Conservation (phyloP, 2,888 invertebrate genomes). For the Pogonocherus hispidulus region DNA sequence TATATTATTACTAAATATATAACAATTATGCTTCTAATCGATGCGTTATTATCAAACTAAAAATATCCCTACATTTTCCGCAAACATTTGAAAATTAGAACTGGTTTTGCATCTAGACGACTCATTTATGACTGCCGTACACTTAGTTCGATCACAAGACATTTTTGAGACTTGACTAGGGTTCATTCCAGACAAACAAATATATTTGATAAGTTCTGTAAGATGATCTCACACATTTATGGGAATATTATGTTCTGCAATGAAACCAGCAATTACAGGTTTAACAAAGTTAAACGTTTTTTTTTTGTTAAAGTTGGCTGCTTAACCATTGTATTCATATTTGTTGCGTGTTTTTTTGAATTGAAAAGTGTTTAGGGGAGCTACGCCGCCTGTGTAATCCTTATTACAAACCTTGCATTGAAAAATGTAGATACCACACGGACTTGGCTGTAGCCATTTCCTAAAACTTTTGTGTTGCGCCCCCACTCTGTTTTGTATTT, state of each 20-base stretch:
- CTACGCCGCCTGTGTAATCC: constrained; percentile 4
- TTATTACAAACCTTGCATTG: neutral
- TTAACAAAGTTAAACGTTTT: neutral
- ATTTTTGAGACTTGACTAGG: constrained; percentile 19
- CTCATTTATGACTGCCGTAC: constrained; percentile 7
- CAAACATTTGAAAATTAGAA: too few relatives aligned
- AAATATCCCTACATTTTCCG: too few relatives aligned
- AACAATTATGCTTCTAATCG: too few relatives aligned
- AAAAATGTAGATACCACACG: neutral
- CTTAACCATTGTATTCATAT: neutral
- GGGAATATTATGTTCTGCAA: neutral
- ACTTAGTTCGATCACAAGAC: constrained; percentile 26
- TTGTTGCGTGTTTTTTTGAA: neutral
- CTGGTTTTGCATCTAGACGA: neutral
- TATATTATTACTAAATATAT: too few relatives aligned
- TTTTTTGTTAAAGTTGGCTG: neutral
- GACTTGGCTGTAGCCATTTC: neutral
- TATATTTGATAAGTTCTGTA: constrained; percentile 6
- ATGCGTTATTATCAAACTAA: constrained; percentile 6
- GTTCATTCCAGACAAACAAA: constrained; percentile 18
- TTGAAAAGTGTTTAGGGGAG: neutral
- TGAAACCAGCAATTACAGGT: neutral
- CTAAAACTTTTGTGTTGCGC: neutral
- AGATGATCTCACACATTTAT: neutral
- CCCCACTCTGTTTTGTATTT: constrained; percentile 3